These are phyloP conservation scores for Epinotia ramella DNA, from an alignment of 2,888 invertebrate genomes.

Conservation along the genomic window DNA sequence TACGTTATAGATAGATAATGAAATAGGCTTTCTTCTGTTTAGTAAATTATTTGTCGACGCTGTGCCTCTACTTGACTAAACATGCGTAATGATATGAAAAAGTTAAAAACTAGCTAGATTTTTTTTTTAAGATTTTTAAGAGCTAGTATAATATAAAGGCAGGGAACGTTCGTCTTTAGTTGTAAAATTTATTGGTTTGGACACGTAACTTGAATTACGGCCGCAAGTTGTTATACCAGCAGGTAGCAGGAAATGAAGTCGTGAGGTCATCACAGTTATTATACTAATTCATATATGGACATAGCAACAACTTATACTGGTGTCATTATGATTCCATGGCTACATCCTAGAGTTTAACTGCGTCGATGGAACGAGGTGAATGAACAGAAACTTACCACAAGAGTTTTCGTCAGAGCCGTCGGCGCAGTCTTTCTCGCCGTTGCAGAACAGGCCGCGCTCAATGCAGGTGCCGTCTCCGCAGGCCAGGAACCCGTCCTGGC, in stretches of 20 bases:
- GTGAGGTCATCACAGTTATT: slow-evolving; percentile 41
- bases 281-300: slow-evolving; percentile 29
- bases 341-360: not conserved
- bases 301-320: slow-evolving; percentile 6
- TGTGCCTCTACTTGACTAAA: not conserved
- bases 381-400: slow-evolving; percentile 88
- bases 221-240: not conserved
- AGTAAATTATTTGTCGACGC: not conserved
- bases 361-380: not conserved
- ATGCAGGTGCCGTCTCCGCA: slow-evolving; percentile 95
- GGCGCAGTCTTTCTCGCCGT: slow-evolving; percentile 94
- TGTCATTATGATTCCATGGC: not conserved
- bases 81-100: not conserved
- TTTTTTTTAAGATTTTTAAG: no score
- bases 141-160: not conserved
- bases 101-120: no score
- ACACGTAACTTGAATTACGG: not conserved
- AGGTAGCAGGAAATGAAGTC: slow-evolving; percentile 22
- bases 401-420: slow-evolving; percentile 96
- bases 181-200: not conserved
- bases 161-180: not conserved
- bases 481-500: slow-evolving; percentile 93
- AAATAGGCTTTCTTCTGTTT: not conserved
- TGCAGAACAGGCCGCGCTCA: slow-evolving; percentile 96
- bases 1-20: not conserved